Conservation (phyloP, 2,888 invertebrate species). For the Acrobasis suavella region DNA sequence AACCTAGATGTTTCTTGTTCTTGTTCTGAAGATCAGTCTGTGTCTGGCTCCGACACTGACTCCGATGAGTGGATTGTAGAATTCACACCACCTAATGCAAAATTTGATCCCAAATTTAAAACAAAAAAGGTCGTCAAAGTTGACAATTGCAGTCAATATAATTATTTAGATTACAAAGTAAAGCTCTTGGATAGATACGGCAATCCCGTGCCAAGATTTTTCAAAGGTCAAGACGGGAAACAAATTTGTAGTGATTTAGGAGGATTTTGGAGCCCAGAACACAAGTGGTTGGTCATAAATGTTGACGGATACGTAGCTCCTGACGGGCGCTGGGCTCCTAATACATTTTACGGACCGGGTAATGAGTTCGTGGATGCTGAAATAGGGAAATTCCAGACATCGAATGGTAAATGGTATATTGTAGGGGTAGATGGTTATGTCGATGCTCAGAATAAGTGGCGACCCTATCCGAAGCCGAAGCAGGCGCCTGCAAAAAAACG, state of each 20-base stretch:
- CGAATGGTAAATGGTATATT: slow-evolving; percentile 56
- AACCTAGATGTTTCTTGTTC: slow-evolving; percentile 65
- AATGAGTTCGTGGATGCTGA: slow-evolving; percentile 63
- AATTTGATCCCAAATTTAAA: slow-evolving; percentile 58
- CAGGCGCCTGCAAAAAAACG: slow-evolving; percentile 28
- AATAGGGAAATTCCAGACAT: slow-evolving; percentile 62
- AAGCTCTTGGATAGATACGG: slow-evolving; percentile 64
- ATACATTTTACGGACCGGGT: slow-evolving; percentile 59
- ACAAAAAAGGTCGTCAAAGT: slow-evolving; percentile 51
- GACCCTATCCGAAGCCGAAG: slow-evolving; percentile 49
- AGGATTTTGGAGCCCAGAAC: slow-evolving; percentile 68
- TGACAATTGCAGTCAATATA: slow-evolving; percentile 61
- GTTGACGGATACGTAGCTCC: slow-evolving; percentile 66
- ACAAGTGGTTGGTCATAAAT: slow-evolving; percentile 72
- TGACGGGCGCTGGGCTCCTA: slow-evolving; percentile 69
- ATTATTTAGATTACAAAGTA: slow-evolving; percentile 68
- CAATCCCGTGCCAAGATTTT: slow-evolving; percentile 68
- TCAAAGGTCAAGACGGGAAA: slow-evolving; percentile 71
- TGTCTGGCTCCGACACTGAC: slow-evolving; percentile 64
- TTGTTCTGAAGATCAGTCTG: slow-evolving; percentile 60
- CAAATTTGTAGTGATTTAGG: slow-evolving; percentile 73
- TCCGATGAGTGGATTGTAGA: slow-evolving; percentile 75
- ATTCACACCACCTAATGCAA: slow-evolving; percentile 73
- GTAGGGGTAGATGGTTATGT: slow-evolving; percentile 71
- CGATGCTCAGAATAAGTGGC: slow-evolving; percentile 61